Conservation (phyloP, 2,888 invertebrate species). For the Autographa gamma region DNA sequence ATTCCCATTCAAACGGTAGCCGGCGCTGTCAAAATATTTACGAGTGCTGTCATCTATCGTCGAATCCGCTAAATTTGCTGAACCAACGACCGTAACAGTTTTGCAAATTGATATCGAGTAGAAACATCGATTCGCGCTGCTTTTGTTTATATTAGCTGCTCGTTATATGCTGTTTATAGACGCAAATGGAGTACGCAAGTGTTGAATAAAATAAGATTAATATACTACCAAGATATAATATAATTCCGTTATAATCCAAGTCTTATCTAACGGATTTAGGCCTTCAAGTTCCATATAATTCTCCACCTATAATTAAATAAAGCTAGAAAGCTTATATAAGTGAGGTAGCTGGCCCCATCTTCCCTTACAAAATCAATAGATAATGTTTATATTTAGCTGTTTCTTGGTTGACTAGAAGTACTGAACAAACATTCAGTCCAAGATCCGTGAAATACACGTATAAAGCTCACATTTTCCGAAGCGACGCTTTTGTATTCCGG, state of each 20-base stretch:
- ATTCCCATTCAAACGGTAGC: conserved; percentile 53
- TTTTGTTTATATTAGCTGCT: conserved; percentile 29
- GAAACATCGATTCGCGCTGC: conserved; percentile 34
- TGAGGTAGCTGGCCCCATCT: neutral
- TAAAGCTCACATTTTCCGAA: neutral
- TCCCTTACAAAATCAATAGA: neutral
- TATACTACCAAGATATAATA: neutral
- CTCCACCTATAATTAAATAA: neutral
- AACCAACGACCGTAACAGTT: conserved; percentile 39
- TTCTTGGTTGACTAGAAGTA: neutral
- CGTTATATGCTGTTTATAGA: neutral
- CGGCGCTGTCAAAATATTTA: conserved; percentile 59
- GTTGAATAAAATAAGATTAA: neutral
- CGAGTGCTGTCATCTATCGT: conserved; percentile 54
- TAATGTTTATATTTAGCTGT: neutral
- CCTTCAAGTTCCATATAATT: neutral
- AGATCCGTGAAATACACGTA: neutral
- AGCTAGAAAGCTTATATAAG: neutral
- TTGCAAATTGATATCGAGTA: conserved; percentile 41
- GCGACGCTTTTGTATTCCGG: conserved; percentile 1
- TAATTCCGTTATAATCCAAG: neutral
- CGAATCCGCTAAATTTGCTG: conserved; percentile 42
- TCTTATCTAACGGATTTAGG: neutral
- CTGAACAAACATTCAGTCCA: neutral
- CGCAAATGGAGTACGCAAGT: neutral